Conservation (phyloP, 2,888 invertebrate species). For the Encarsia formosa region DNA sequence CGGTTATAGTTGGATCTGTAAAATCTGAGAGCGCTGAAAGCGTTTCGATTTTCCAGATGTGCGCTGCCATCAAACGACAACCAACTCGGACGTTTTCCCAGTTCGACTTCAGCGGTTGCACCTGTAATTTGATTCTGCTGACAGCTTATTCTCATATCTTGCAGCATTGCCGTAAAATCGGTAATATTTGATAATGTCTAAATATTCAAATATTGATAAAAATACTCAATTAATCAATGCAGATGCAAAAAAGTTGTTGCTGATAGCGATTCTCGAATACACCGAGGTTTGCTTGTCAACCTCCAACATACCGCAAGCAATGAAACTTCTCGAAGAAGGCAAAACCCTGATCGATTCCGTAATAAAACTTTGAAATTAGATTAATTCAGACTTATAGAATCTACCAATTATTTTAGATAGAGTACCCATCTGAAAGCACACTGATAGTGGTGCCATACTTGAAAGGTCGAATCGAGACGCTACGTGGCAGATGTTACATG, state of each 20-base stretch:
- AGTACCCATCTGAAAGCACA: conserved; percentile 33
- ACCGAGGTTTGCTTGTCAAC: conserved; percentile 57
- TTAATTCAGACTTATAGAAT: background rate
- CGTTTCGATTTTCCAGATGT: too few species aligned
- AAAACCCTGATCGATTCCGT: conserved; percentile 43
- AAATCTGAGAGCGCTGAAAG: too few species aligned
- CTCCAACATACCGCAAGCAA: conserved; percentile 58
- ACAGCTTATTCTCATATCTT: conserved; percentile 59
- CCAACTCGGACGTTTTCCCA: conserved; percentile 53
- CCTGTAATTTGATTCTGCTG: conserved; percentile 57
- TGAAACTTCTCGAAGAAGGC: conserved; percentile 55
- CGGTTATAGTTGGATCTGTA: too few species aligned
- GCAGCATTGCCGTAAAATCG: conserved; percentile 60
- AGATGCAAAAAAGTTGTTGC: conserved; percentile 54
- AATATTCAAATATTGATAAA: background rate
- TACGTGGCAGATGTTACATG: conserved; percentile 50
- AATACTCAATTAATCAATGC: conserved; percentile 7
- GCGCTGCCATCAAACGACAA: conserved; percentile 3
- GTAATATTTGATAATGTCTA: conserved; percentile 41
- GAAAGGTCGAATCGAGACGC: conserved; percentile 50
- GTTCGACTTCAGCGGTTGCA: conserved; percentile 57
- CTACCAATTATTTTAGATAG: conserved; percentile 7
- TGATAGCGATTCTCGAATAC: conserved; percentile 59
- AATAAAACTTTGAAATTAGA: background rate
- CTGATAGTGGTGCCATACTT: conserved; percentile 41